Evolutionary conservation across 2,797 vertebrate species (phyloP), one percentile per base, ranked within the genome.

Genomic region (Gobionotothen gibberifrons): DNA sequence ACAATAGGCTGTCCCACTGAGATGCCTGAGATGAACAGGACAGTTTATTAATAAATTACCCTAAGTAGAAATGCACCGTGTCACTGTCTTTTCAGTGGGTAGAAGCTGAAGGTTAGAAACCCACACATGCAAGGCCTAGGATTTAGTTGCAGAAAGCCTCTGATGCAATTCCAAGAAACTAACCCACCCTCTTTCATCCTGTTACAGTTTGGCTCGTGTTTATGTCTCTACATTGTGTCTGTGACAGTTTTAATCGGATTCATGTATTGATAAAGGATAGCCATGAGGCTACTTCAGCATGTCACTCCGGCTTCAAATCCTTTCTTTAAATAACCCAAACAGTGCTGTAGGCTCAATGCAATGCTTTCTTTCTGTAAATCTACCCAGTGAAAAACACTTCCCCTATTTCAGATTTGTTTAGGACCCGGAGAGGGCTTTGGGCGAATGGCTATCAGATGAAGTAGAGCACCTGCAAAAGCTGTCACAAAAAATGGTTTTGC

Each of bases 121-220:
- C 76, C 68, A 80, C 86, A 88, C 81, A 84, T 72, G 78, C 29
- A 0, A 22, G 83, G 79, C 82, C 79, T 53, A n/a, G 55, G 72
- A 76, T 86, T 89, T 79, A 80, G 78, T 85, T 88, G 87, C 86
- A 87, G 62, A 86, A 87, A 92, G 76, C 82, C 82, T 93, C 87
- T 94, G 93, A 94, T 91, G 94, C 92, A 94, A 94, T 88, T 93
- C 76, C 76, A 86, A 86, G 89, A 93, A 94, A 95, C 85, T 58
- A 92, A 83, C 81, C 84, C 74, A 69, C 74, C 76, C 84, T 83
- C 76, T 70, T 77, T 86, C 82, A 87, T 90, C 86, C 85, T 69
- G 72, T 89, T 89, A 87, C 63, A 78, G 74, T 79, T 44, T 70
- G 79, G 83, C 81, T 86, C 57, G 29, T 54, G 77, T 71, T 75